Percentiles rank a stretch among this genome's conserved stretches.
Conservation (phyloP, 37 sponge, comb jelly and placozoan species). For the Amphimedon queenslandica region DNA sequence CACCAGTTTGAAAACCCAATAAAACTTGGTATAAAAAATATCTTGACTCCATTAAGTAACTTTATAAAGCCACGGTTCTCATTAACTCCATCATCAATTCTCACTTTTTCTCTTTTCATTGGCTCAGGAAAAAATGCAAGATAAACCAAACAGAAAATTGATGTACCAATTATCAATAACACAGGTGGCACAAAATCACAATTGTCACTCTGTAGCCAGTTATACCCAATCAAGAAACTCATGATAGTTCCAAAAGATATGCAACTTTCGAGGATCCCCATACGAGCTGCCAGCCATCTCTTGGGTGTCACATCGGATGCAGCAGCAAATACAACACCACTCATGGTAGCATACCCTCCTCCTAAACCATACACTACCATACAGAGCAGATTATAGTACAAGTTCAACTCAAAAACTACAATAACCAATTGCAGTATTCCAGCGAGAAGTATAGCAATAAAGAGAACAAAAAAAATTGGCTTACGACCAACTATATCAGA, state of each 20-base stretch:
- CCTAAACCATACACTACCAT: not conserved
- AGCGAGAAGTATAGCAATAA: not conserved
- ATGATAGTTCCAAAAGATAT: slow-evolving; percentile 16
- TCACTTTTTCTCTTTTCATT: not conserved
- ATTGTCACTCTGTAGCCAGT: slow-evolving; percentile 25
- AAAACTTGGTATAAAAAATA: slow-evolving; percentile 29
- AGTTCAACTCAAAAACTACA: not conserved
- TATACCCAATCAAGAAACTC: not conserved
- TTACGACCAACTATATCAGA: not conserved
- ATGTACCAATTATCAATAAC: slow-evolving; percentile 1
- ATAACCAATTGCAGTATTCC: not conserved
- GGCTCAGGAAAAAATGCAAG: slow-evolving; percentile 39
- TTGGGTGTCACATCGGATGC: slow-evolving; percentile 8
- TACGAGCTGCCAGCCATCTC: slow-evolving; percentile 24
- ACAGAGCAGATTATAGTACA: not conserved
- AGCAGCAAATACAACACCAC: not conserved
- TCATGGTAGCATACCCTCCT: not conserved
- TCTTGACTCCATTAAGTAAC: slow-evolving; percentile 21
- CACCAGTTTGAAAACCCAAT: slow-evolving; percentile 17
- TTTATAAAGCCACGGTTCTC: not conserved
- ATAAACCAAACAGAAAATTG: slow-evolving; percentile 12
- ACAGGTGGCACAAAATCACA: slow-evolving; percentile 29
- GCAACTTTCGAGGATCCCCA: slow-evolving; percentile 25
- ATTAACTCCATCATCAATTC: too few relatives aligned
- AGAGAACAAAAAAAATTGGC: not conserved